A percentile compares a stretch with the other conserved stretches of the same genome.
phyloP scores from a whole-genome alignment of 2,888 invertebrate genomes.

The Polymixis flavicincta region DNA sequence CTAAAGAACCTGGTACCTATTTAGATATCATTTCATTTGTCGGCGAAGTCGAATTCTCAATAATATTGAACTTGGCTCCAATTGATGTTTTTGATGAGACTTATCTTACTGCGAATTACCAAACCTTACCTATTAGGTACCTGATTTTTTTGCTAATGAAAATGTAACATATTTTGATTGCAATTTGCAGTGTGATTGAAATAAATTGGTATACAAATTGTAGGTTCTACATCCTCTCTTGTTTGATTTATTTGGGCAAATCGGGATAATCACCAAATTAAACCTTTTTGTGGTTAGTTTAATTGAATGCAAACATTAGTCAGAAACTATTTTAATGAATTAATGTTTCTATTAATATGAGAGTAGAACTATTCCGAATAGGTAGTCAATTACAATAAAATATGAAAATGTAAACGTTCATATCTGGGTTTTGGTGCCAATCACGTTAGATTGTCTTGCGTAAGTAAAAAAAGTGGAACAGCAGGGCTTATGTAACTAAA shows the following conservation, averaged over 20 bases:
- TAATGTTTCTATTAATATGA: background rate
- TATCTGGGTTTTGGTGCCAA: conserved; percentile 42
- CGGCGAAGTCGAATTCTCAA: too few species aligned
- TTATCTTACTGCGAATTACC: background rate
- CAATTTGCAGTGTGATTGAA: background rate
- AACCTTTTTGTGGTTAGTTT: background rate
- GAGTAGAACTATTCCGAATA: background rate
- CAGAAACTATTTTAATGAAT: background rate
- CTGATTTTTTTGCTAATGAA: background rate
- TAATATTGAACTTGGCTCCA: too few species aligned
- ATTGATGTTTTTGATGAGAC: too few species aligned
- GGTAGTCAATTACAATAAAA: background rate
- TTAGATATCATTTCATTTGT: too few species aligned
- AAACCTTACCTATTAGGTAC: background rate
- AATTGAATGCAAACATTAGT: background rate
- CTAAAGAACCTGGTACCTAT: too few species aligned
- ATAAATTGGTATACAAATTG: background rate
- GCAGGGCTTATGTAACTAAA: conserved; percentile 27
- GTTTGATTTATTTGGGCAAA: background rate
- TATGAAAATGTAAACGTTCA: conserved; percentile 1
- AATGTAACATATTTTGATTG: background rate
- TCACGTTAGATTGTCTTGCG: conserved; percentile 8
- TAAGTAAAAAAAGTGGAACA: conserved; percentile 49
- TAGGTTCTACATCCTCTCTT: background rate
- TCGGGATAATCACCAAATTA: background rate